Evolutionary conservation across 2,113 vertebrate species (phyloP), one percentile per base, ranked within the genome.

Genomic region (Athene cunicularia): DNA sequence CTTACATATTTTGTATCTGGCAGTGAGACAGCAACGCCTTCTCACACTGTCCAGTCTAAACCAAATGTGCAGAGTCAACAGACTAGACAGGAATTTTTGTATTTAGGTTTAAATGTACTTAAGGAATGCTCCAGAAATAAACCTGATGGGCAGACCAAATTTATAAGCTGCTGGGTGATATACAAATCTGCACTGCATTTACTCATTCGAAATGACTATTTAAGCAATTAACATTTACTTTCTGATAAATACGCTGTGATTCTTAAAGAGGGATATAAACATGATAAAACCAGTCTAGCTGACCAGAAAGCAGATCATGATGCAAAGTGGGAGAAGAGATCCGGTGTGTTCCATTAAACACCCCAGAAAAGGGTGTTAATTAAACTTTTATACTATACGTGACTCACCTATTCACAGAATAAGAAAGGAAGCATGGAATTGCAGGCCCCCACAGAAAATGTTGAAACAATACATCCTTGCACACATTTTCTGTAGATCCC

Each of bases 81-180:
- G 88, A 93, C 43, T 8, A 94, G 80, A 93, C 76, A 95, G 92
- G 87, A 97, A 95, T 93, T 94, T 87, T 37, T 94, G 62, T 96
- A 94, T 96, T 92, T 95, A 96, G 86, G 64, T 88, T 95, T 92
- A 83, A 95, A 95, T n/a, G 41, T 73, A 94, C 88, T 88, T 66
- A 60, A 94, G 77, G 94, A 95, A 97, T 95, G 81, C 81, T 91
- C 75, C 85, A 95, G 80, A 94, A 97, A 85, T 83, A 97, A 96
- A 95, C 85, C 94, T 33, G 73, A 92, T 67, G 45, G 76, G 72
- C 80, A 96, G 73, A 70, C n/a, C 53, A 80, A 75, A 97, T 90
- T 96, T 97, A 95, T 91, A 93, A 94, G 88, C 75, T 88, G 93
- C 64, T 92, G 60, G 49, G 45, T 52, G 79, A 91, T 73, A 94